Conservation (phyloP, 2,888 invertebrate species). For the Cerastoderma edule region DNA sequence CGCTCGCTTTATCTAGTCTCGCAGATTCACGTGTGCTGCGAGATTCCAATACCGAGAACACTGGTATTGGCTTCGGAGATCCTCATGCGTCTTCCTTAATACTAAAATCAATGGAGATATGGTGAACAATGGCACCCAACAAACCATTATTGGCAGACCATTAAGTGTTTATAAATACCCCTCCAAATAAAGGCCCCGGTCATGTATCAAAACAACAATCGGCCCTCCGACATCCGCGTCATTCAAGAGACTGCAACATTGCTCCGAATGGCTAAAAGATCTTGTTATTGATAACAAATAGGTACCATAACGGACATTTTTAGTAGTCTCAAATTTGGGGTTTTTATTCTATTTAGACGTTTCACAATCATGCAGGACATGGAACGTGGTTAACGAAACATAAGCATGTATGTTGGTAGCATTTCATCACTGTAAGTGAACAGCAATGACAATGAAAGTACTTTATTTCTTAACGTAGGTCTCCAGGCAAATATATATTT, state of each 20-base stretch:
- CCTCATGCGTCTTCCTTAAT: conserved; percentile 18
- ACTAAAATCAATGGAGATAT: conserved; percentile 55
- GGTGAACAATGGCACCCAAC: conserved; percentile 42
- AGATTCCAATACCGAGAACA: conserved; percentile 20
- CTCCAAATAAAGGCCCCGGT: conserved; percentile 23
- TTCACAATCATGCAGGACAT: too few species aligned
- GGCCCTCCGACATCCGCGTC: background rate
- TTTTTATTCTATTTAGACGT: too few species aligned
- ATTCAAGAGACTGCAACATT: conserved; percentile 3
- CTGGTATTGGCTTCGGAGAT: conserved; percentile 19
- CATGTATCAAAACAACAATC: conserved; percentile 17
- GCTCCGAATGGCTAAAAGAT: too few species aligned
- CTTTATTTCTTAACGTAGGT: too few species aligned
- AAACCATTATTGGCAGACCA: conserved; percentile 58
- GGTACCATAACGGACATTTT: too few species aligned
- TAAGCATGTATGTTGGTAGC: too few species aligned
- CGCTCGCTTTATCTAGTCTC: conserved; percentile 22
- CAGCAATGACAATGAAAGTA: too few species aligned
- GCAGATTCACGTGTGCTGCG: conserved; percentile 16
- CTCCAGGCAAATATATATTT: too few species aligned
- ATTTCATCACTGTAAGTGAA: too few species aligned
- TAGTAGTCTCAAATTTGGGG: too few species aligned
- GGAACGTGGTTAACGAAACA: too few species aligned
- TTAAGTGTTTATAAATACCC: conserved; percentile 57
- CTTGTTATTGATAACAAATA: too few species aligned